Evolutionary conservation across 2,888 invertebrate genomes (phyloP), one percentile per base, ranked within the genome.

Genomic region (Sialis lutaria): DNA sequence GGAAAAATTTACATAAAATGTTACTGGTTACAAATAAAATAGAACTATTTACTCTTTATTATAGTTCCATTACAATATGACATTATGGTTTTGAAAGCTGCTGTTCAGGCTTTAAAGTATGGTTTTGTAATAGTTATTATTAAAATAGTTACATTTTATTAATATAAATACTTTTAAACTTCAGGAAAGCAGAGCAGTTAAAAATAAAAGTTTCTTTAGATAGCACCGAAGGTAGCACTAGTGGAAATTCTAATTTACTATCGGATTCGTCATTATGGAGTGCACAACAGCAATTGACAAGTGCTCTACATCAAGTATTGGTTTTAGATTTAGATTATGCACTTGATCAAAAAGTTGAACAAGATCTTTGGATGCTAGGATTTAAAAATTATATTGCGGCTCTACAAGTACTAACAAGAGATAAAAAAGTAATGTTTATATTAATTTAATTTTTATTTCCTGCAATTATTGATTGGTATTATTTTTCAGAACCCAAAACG

Each of bases 361-460:
- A 87, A 60, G 89, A 89, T 58, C 68, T 90, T 54, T 90, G 89
- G 89, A 88, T 84, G 65, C 73, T 83, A 56, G 86, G 86, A 45
- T 89, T 90, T 67, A 88, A 88, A 63, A 85, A 85, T 64, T 84
- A 86, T 64, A 89, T 90, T 62, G 82, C 80, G 47, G 73, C 75
- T 2, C 64, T 89, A 49, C 89, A 89, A 60, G 74, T 75, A 45
- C 76, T 82, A 55, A 75, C 81, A 10, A 83, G 84, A 59, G 86
- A 88, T 58, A 82, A 81, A 57, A 86, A 85, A 72, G 83, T 82
- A 59, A 49, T 12, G 10, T 33, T 8, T 45, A 13, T 31, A 34
- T 12, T 47, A 6, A 4, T 22, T 32, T 43, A 13, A 4, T 12
- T 42, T 50, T 31, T 9, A 44, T 31, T 48, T 13, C 45, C 30